Conservation (phyloP, 30 jellyfish, hydroid and myxozoan species). For the Clytia hemisphaerica region DNA sequence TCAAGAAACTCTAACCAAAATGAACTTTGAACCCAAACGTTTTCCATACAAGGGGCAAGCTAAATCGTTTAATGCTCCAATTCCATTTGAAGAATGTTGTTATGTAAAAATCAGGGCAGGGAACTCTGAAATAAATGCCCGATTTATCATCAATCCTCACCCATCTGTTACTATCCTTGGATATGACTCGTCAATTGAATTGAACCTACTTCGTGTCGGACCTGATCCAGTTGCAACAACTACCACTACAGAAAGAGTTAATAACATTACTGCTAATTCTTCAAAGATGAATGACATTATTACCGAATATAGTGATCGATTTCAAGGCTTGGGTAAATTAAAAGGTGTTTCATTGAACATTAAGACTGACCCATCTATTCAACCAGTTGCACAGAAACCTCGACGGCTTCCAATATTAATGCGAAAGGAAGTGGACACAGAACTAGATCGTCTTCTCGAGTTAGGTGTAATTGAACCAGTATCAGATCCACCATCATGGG, state of each 20-base stretch:
- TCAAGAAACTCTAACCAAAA: neutral
- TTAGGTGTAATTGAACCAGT: slow-evolving; percentile 43
- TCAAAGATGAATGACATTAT: neutral
- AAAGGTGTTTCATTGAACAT: slow-evolving; percentile 9
- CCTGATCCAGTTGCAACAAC: neutral
- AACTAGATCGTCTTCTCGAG: slow-evolving; percentile 22
- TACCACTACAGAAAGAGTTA: too few species aligned
- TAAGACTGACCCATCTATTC: slow-evolving; percentile 15
- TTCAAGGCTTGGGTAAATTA: slow-evolving; percentile 28
- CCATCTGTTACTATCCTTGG: slow-evolving; percentile 16
- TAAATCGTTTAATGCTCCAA: neutral
- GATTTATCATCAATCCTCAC: too few species aligned
- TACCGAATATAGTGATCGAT: slow-evolving; percentile 22
- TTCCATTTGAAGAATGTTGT: too few species aligned
- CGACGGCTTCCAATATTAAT: slow-evolving; percentile 36
- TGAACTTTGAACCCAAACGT: slow-evolving; percentile 12
- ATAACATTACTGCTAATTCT: neutral
- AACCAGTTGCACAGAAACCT: slow-evolving; percentile 38
- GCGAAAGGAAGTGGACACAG: slow-evolving; percentile 28
- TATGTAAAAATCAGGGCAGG: too few species aligned
- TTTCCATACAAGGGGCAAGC: slow-evolving; percentile 2
- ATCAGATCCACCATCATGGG: slow-evolving; percentile 34
- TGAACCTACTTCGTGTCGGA: slow-evolving; percentile 18
- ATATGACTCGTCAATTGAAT: neutral
- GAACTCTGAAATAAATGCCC: too few species aligned